Conservation (phyloP, 2,888 invertebrate species). For the Noctua fimbriata region DNA sequence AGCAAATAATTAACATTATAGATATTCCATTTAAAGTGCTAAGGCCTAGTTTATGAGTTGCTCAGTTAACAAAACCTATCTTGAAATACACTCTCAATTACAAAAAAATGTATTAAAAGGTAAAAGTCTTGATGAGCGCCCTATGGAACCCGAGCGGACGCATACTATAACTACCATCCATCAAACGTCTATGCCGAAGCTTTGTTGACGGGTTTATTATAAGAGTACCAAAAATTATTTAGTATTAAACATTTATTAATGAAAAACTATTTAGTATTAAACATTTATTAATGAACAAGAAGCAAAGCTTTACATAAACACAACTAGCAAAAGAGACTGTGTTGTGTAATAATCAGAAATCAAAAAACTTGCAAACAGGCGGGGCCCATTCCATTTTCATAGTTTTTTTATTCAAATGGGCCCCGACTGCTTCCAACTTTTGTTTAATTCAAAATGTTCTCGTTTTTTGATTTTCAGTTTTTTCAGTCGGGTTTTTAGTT, state of each 20-base stretch:
- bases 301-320: not conserved
- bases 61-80: not conserved
- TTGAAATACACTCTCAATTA: not conserved
- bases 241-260: too few relatives aligned
- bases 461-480: too few relatives aligned
- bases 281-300: not conserved
- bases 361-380: too few relatives aligned
- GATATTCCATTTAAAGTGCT: not conserved
- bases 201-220: not conserved
- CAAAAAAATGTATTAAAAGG: too few relatives aligned
- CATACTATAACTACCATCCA: not conserved
- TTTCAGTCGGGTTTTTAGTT: too few relatives aligned
- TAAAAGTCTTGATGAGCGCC: too few relatives aligned
- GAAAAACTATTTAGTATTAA: too few relatives aligned
- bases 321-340: not conserved
- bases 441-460: too few relatives aligned
- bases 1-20: not conserved
- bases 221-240: too few relatives aligned
- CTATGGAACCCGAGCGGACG: not conserved
- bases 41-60: not conserved
- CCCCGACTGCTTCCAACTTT: too few relatives aligned
- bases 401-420: too few relatives aligned
- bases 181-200: not conserved
- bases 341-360: not conserved
- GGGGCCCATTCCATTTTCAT: too few relatives aligned